These are phyloP conservation scores for Podiceps cristatus DNA, from an alignment of 2,113 vertebrate genomes.

Conservation along the genomic window DNA sequence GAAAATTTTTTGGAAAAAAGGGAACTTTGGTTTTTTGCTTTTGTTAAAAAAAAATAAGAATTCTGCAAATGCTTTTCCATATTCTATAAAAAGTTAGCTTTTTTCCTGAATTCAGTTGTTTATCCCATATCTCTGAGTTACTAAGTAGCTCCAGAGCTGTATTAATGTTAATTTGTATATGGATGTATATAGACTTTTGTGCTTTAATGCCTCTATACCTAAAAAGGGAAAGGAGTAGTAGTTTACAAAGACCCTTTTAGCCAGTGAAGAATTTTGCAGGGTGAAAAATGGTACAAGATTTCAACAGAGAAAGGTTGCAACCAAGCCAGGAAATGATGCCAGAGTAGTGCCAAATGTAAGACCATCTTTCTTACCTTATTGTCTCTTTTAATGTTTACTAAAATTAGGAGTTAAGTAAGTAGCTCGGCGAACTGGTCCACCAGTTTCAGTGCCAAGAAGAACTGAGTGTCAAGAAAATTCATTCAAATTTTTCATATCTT, in stretches of 20 bases:
- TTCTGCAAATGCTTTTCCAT: not conserved
- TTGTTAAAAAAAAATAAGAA: not conserved
- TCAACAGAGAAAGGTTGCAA: not conserved
- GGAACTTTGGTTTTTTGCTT: not conserved
- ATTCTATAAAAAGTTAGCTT: not conserved
- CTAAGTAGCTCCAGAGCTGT: not conserved
- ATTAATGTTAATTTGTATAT: not conserved
- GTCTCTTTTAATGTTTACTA: not conserved
- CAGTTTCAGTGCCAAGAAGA: not conserved
- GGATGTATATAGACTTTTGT: not conserved
- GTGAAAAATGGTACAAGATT: not conserved
- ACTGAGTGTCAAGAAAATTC: not conserved
- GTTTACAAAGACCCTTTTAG: not conserved
- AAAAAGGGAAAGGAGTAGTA: not conserved
- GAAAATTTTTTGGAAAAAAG: too few species aligned
- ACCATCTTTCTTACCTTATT: slow-evolving; percentile 5
- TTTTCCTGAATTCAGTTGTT: not conserved
- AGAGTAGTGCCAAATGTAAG: not conserved
- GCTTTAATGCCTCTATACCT: not conserved
- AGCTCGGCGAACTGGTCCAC: not conserved
- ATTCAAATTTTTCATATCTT: not conserved
- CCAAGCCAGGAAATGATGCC: not conserved
- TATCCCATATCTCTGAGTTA: not conserved
- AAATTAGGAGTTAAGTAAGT: not conserved
- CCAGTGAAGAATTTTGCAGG: not conserved